A percentile compares a stretch with the other conserved stretches of the same genome.
Evolutionary conservation across 1,140 invertebrate genomes (phyloP).

Genomic region (Laodelphax striatellus): DNA sequence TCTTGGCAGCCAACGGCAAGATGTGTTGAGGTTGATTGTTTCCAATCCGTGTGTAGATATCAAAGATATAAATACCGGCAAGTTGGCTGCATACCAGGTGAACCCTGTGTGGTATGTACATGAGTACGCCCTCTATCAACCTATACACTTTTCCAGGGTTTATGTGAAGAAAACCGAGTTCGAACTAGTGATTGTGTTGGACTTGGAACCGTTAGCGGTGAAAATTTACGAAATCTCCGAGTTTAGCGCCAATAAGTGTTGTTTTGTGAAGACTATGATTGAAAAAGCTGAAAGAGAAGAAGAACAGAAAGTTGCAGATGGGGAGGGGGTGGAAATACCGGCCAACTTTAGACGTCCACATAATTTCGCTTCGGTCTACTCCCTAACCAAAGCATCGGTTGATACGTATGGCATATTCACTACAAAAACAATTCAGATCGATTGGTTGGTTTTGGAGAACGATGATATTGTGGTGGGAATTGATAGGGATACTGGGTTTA

Average conservation of each 20-base stretch:
- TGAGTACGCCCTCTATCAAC: conserved; percentile 11
- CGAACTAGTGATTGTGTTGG: conserved; percentile 66
- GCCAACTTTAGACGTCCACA: too few relatives aligned
- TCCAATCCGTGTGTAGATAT: conserved; percentile 59
- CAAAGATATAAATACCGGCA: conserved; percentile 43
- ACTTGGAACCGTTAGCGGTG: conserved; percentile 59
- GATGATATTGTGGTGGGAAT: too few relatives aligned
- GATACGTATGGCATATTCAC: not conserved
- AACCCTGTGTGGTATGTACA: conserved; percentile 59
- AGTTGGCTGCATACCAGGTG: conserved; percentile 56
- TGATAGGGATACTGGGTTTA: too few relatives aligned
- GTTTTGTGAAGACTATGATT: too few relatives aligned
- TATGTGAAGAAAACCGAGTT: conserved; percentile 52
- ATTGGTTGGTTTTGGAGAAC: too few relatives aligned
- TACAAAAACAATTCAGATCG: too few relatives aligned
- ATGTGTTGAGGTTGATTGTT: conserved; percentile 59
- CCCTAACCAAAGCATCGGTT: too few relatives aligned
- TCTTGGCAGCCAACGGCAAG: conserved; percentile 58
- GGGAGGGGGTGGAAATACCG: too few relatives aligned
- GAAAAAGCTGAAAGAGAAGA: too few relatives aligned
- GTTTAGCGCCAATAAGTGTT: conserved; percentile 47
- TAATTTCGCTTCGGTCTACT: too few relatives aligned
- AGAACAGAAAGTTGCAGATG: too few relatives aligned
- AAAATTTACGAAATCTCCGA: conserved; percentile 50
- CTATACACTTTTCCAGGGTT: conserved; percentile 19